Conservation (phyloP, 2,888 invertebrate genomes). For the Leptogaster cylindrica region DNA sequence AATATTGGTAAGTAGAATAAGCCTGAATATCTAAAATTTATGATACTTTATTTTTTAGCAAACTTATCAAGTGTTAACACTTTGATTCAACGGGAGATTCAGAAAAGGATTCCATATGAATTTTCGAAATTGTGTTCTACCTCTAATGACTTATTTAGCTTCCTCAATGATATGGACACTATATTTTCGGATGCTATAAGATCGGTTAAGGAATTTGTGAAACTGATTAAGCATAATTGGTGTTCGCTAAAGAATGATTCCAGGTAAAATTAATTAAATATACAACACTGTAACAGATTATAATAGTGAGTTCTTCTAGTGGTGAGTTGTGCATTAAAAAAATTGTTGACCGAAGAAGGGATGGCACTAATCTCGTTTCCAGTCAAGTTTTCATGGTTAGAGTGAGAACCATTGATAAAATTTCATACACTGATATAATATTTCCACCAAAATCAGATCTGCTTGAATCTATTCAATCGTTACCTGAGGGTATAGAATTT, state of each 20-base stretch:
- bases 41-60: slow-evolving; percentile 36
- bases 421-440: slow-evolving; percentile 31
- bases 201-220: slow-evolving; percentile 2
- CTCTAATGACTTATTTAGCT: slow-evolving; percentile 26
- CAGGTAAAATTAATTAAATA: slow-evolving; percentile 18
- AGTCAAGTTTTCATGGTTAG: slow-evolving; percentile 15
- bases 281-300: not conserved
- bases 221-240: not conserved
- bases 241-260: slow-evolving; percentile 19
- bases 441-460: slow-evolving; percentile 35
- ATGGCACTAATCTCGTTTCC: not conserved
- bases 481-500: slow-evolving; percentile 39
- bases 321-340: slow-evolving; percentile 31
- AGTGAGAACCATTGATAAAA: slow-evolving; percentile 28
- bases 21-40: not conserved
- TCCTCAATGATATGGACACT: slow-evolving; percentile 14
- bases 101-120: not conserved
- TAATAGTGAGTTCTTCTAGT: slow-evolving; percentile 4
- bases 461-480: not conserved
- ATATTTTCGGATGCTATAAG: slow-evolving; percentile 10
- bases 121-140: slow-evolving; percentile 24
- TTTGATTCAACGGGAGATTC: slow-evolving; percentile 33
- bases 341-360: not conserved
- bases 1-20: slow-evolving; percentile 21
- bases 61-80: slow-evolving; percentile 11